These are phyloP conservation scores for Nyleta sp. DNA, from an alignment of 2,888 invertebrate genomes.

Conservation along the genomic window DNA sequence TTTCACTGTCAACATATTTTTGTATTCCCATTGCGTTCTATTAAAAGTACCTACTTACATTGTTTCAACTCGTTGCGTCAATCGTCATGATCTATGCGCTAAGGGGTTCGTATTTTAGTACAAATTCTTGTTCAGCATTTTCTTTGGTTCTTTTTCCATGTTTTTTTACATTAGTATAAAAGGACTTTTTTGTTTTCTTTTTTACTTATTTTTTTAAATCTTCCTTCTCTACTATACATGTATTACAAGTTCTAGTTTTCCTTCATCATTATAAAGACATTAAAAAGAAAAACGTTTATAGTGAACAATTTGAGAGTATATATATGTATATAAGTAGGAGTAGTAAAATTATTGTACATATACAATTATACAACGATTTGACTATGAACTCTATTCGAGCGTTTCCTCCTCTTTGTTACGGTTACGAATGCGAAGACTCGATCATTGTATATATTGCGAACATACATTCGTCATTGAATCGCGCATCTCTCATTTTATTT, in stretches of 20 bases:
- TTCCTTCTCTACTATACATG: constrained; percentile 59
- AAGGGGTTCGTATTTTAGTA: constrained; percentile 58
- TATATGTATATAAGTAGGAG: constrained; percentile 62
- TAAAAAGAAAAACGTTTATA: constrained; percentile 60
- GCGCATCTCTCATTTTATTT: constrained; percentile 18
- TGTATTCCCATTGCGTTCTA: constrained; percentile 36
- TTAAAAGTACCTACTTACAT: constrained; percentile 60
- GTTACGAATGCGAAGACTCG: constrained; percentile 49
- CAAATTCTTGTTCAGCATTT: constrained; percentile 48
- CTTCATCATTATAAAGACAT: constrained; percentile 56
- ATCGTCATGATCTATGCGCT: constrained; percentile 47
- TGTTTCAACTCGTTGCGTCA: constrained; percentile 56
- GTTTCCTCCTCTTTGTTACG: constrained; percentile 30
- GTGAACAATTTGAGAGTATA: constrained; percentile 57
- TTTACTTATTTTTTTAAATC: constrained; percentile 24
- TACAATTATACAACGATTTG: constrained; percentile 64
- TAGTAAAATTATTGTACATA: constrained; percentile 64
- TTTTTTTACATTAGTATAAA: constrained; percentile 64
- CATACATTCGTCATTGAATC: constrained; percentile 43
- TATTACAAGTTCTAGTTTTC: constrained; percentile 61
- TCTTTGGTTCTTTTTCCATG: constrained; percentile 46
- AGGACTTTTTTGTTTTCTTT: constrained; percentile 35
- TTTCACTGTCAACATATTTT: constrained; percentile 32
- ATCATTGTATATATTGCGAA: constrained; percentile 49
- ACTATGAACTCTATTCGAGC: constrained; percentile 52